A percentile compares a stretch with the other conserved stretches of the same genome.
These are phyloP conservation scores for Daubentonia madagascariensis DNA, from an alignment of 2,113 vertebrate species.

Conservation along the genomic window DNA sequence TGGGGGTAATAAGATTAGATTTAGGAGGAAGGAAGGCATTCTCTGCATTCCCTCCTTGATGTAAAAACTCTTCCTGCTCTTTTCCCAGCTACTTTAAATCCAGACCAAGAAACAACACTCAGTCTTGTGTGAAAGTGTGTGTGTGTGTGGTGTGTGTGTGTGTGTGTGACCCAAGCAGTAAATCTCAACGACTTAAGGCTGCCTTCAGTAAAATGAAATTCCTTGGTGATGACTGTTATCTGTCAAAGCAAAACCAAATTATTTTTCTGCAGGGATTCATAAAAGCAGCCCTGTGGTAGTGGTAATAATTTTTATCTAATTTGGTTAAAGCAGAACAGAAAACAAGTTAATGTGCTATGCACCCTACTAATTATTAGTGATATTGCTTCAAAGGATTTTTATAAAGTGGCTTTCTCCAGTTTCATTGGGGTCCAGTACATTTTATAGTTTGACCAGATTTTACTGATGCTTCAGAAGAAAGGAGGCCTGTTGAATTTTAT, in stretches of 20 bases:
- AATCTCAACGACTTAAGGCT: conserved; percentile 31
- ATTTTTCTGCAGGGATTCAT: conserved; percentile 63
- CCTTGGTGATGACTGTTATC: conserved; percentile 56
- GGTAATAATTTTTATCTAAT: conserved; percentile 64
- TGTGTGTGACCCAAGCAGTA: neutral
- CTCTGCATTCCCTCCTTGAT: conserved; percentile 43
- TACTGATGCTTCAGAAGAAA: neutral
- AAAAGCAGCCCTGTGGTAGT: conserved; percentile 10
- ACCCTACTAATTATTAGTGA: conserved; percentile 52
- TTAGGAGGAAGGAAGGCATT: conserved; percentile 14
- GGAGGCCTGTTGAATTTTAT: conserved; percentile 2
- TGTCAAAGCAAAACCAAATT: conserved; percentile 66
- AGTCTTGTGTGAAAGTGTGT: neutral
- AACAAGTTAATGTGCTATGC: conserved; percentile 66
- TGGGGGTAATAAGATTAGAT: conserved; percentile 38
- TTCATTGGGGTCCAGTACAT: neutral
- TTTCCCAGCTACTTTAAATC: neutral
- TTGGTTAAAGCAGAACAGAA: conserved; percentile 73
- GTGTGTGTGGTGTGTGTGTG: neutral
- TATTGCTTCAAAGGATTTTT: conserved; percentile 53
- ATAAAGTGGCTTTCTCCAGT: neutral
- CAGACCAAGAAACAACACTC: neutral
- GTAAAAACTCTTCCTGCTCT: conserved; percentile 11
- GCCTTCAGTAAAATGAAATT: conserved; percentile 41
- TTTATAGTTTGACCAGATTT: neutral